Base-by-base conservation (phyloP, 2,113 vertebrate species). In the Columbina picui region DNA sequence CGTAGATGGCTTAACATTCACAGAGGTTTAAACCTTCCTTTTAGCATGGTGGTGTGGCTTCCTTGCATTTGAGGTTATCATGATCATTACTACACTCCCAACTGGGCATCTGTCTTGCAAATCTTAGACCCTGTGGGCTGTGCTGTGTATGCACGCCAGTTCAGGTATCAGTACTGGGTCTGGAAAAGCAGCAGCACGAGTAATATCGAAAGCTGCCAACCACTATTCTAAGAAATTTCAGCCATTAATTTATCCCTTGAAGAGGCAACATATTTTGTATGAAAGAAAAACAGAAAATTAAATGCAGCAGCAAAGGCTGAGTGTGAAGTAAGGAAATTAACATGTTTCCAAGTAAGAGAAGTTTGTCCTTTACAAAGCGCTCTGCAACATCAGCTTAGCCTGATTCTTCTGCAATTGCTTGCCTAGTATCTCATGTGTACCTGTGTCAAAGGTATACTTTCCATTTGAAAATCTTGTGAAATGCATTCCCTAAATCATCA, bases 1-100 rank as follows among this genome's bases (percentile, higher is more conserved):
- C 0, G 0, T 6, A 26, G 53, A 53, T 29, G 36, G n/a, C 30
- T 73, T 68, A 57, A 73, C 11, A 5, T 36, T 29, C 0, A 2
- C 34, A 63, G 7, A 53, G n/a, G 38, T 64, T 84, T 75, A 70
- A 86, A 53, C 8, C 20, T 79, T 55, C 15, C 36, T 60, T 39
- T 75, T 8, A 29, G 61, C 32, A 29, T 2, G 8, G 45, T 53
- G 22, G 0, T 68, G 34, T 52, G 52, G 32, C 25, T 69, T 78
- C 19, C 49, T 59, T 70, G 41, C 41, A 71, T 5, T 7, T 21
- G 32, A 61, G 47, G 21, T 80, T 93, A 76, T 52, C 90, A 55
- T 18, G 50, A 78, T 10, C 30, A 7, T 45, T 25, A 60, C 18
- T 60, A 7, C 20, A 36, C n/a, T 57, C 36, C 29, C 12, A 76